These are phyloP conservation scores for Bemisia tabaci DNA, from an alignment of 1,140 invertebrate genomes.

Conservation along the genomic window DNA sequence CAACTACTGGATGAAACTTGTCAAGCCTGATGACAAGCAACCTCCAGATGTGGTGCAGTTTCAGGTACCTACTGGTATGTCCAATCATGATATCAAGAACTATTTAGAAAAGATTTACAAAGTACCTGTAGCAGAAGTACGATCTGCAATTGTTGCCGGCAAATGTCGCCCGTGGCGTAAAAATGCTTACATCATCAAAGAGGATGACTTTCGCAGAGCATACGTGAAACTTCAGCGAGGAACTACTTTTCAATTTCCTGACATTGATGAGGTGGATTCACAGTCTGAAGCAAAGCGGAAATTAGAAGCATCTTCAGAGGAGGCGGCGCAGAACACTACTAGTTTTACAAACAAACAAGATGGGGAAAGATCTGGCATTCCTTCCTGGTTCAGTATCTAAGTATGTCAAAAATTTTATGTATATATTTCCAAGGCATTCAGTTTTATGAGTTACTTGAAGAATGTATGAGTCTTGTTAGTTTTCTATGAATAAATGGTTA, in stretches of 20 bases:
- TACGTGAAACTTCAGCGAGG: constrained; percentile 45
- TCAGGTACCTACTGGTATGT: constrained; percentile 79
- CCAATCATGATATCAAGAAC: constrained; percentile 70
- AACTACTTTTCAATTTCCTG: background rate
- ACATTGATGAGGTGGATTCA: background rate
- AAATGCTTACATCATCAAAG: constrained; percentile 53
- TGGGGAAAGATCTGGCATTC: background rate
- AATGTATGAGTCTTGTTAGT: no score
- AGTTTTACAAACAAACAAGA: background rate
- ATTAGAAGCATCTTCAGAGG: background rate
- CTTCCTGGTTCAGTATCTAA: background rate
- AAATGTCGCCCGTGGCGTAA: constrained; percentile 27
- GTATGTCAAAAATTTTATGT: no score
- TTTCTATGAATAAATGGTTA: no score
- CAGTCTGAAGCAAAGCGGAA: background rate
- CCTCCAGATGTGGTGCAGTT: constrained; percentile 70
- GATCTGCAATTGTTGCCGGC: constrained; percentile 53
- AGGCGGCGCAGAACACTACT: background rate
- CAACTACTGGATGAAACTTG: constrained; percentile 88
- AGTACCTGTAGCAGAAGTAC: constrained; percentile 54
- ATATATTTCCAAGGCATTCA: no score
- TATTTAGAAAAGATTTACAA: constrained; percentile 93
- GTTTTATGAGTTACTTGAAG: no score
- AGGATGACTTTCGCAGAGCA: constrained; percentile 72
- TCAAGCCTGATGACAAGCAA: constrained; percentile 41